Evolutionary conservation across 2,888 invertebrate species (phyloP).

Genomic region (Rhodophaea formosa): DNA sequence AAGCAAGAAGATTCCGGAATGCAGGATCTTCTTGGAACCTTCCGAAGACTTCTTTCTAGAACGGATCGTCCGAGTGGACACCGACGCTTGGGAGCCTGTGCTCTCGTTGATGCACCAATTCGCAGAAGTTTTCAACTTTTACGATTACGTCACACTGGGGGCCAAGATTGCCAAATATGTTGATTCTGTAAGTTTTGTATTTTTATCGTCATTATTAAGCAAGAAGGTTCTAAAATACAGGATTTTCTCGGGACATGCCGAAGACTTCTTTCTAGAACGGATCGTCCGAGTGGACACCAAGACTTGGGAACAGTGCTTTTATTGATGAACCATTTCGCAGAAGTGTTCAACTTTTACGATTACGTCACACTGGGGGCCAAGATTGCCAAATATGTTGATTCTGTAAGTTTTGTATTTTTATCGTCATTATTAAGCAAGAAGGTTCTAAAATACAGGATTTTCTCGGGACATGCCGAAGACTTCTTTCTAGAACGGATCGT

Average conservation of each 20-base stretch:
- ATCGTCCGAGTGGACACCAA: no score
- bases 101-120: slow-evolving; percentile 59
- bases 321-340: slow-evolving; percentile 60
- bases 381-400: slow-evolving; percentile 61
- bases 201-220: no score
- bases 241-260: neutral
- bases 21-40: slow-evolving; percentile 41
- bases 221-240: no score
- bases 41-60: slow-evolving; percentile 56
- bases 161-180: slow-evolving; percentile 63
- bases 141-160: slow-evolving; percentile 55
- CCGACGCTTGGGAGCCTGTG: slow-evolving; percentile 54
- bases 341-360: slow-evolving; percentile 54
- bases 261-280: no score
- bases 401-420: slow-evolving; percentile 44
- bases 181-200: slow-evolving; percentile 53
- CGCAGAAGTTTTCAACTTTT: slow-evolving; percentile 52
- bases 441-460: neutral
- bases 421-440: no score
- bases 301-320: slow-evolving; percentile 32
- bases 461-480: neutral
- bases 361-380: slow-evolving; percentile 56
- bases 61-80: slow-evolving; percentile 44
- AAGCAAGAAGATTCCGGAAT: slow-evolving; percentile 56
- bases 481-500: no score